These are phyloP conservation scores for Poecile atricapillus DNA, from an alignment of 2,113 vertebrate genomes.

Conservation along the genomic window DNA sequence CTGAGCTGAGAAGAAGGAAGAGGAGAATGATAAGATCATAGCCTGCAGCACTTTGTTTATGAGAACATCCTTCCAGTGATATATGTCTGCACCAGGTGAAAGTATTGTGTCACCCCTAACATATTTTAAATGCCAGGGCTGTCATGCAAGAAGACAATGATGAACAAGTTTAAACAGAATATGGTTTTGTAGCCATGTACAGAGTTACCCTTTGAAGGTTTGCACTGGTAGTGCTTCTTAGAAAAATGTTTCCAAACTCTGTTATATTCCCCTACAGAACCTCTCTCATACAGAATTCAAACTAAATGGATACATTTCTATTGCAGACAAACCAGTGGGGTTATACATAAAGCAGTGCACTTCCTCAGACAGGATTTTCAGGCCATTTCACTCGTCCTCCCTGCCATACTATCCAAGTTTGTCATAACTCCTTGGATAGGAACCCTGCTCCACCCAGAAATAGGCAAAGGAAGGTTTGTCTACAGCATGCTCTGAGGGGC, in stretches of 20 bases:
- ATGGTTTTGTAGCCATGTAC: slow-evolving; percentile 45
- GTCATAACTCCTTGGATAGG: neutral
- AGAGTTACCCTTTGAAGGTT: slow-evolving; percentile 35
- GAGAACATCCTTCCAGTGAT: slow-evolving; percentile 61
- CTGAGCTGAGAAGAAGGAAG: slow-evolving; percentile 56
- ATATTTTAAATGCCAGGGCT: slow-evolving; percentile 56
- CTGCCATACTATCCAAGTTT: neutral
- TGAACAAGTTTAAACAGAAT: slow-evolving; percentile 68
- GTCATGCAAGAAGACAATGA: slow-evolving; percentile 62
- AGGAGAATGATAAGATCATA: slow-evolving; percentile 59
- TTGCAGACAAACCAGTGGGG: neutral
- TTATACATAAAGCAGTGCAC: neutral
- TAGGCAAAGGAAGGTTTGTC: neutral
- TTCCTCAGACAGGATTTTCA: neutral
- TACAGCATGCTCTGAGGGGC: neutral
- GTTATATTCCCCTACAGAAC: neutral
- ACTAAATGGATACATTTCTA: neutral
- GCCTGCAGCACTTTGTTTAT: slow-evolving; percentile 56
- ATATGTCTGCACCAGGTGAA: slow-evolving; percentile 59
- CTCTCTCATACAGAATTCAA: neutral
- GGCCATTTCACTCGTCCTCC: neutral
- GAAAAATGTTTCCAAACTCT: neutral
- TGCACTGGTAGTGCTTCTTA: neutral
- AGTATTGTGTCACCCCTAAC: slow-evolving; percentile 42
- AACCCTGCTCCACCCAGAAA: neutral